Conservation (phyloP, 2,797 vertebrate genomes). For the Aulostomus chinensis region DNA sequence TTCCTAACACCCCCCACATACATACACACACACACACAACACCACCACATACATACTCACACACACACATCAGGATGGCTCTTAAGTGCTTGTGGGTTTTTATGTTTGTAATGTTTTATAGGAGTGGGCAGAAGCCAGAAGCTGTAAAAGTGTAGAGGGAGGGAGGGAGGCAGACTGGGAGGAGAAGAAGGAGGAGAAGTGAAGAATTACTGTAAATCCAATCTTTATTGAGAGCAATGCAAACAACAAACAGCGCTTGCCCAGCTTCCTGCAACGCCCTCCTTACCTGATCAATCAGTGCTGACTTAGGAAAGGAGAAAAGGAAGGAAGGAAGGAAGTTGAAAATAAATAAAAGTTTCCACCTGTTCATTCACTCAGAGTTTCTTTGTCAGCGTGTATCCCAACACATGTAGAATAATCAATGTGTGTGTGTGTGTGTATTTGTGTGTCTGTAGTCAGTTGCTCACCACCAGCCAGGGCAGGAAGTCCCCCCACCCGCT, state of each 20-base stretch:
- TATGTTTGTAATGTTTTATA: slow-evolving; percentile 88
- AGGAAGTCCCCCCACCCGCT: slow-evolving; percentile 14
- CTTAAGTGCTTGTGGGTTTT: slow-evolving; percentile 89
- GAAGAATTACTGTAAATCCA: slow-evolving; percentile 83
- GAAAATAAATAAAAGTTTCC: background rate
- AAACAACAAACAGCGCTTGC: slow-evolving; percentile 53
- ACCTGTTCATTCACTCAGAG: slow-evolving; percentile 29
- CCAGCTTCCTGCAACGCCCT: slow-evolving; percentile 47
- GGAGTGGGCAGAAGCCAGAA: slow-evolving; percentile 80
- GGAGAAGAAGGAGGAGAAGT: slow-evolving; percentile 56
- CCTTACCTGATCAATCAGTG: slow-evolving; percentile 54
- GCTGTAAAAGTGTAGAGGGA: slow-evolving; percentile 80
- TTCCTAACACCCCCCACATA: slow-evolving; percentile 1
- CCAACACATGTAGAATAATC: background rate
- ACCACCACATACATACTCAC: slow-evolving; percentile 41
- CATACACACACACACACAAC: slow-evolving; percentile 45
- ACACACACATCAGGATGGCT: slow-evolving; percentile 71
- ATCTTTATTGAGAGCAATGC: slow-evolving; percentile 82
- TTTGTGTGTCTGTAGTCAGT: slow-evolving; percentile 8
- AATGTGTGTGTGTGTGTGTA: background rate
- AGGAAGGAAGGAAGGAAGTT: background rate
- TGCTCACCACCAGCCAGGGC: slow-evolving; percentile 27
- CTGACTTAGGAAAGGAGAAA: slow-evolving; percentile 26
- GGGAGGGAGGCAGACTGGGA: slow-evolving; percentile 18
- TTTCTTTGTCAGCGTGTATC: slow-evolving; percentile 4